phyloP scores from a whole-genome alignment of 2,888 invertebrate species.

The Trichacis sp. region DNA sequence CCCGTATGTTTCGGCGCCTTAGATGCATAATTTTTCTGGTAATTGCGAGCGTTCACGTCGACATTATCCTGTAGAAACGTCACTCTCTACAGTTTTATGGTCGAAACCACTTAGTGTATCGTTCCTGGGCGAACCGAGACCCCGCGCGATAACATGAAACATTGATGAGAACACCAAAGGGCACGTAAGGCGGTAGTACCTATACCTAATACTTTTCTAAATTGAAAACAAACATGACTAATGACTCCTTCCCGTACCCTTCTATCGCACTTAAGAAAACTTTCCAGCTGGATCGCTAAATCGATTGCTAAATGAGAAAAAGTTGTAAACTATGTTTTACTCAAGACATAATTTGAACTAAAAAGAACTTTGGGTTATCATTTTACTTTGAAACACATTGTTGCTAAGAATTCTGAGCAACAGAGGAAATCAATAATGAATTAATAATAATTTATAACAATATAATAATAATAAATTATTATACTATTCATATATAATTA shows the following conservation, averaged over 20 bases:
- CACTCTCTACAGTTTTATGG: conserved; percentile 61
- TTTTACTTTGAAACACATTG: too few species aligned
- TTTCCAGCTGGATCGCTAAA: too few species aligned
- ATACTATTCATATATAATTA: too few species aligned
- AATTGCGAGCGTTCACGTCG: conserved; percentile 39
- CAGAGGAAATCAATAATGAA: too few species aligned
- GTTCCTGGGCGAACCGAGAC: conserved; percentile 48
- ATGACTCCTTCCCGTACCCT: background rate
- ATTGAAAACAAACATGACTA: background rate
- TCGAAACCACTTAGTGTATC: conserved; percentile 67
- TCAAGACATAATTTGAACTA: too few species aligned
- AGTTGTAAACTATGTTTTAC: too few species aligned
- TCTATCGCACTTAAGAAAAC: background rate
- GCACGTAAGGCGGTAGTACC: conserved; percentile 19
- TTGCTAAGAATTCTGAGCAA: too few species aligned
- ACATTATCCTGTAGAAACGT: conserved; percentile 37
- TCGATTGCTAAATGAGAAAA: too few species aligned
- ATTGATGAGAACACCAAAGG: conserved; percentile 53
- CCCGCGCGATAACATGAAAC: conserved; percentile 57
- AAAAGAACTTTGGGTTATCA: too few species aligned
- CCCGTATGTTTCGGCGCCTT: conserved; percentile 35
- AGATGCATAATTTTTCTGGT: conserved; percentile 32
- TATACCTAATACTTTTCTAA: background rate
- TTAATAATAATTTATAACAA: too few species aligned
- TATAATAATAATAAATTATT: too few species aligned